Conservation (phyloP, 1,140 invertebrate genomes). For the Procambarus clarkii region DNA sequence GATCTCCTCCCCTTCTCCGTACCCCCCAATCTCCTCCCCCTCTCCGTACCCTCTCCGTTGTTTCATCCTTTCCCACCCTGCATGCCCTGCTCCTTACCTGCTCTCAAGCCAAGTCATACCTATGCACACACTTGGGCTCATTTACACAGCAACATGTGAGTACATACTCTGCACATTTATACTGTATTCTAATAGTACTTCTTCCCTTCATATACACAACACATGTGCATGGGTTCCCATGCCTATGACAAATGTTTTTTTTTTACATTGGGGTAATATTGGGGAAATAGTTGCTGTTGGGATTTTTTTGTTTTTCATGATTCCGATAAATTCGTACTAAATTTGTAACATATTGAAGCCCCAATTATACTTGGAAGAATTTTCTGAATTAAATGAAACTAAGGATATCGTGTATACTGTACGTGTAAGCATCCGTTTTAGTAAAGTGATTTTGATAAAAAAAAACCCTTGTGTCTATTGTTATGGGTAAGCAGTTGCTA, state of each 20-base stretch:
- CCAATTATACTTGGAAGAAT: neutral
- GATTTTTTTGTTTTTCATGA: neutral
- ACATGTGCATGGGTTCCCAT: neutral
- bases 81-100: no score
- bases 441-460: neutral
- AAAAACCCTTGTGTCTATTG: neutral
- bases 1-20: no score
- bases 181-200: no score
- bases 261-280: neutral
- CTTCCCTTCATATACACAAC: no score
- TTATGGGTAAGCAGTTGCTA: constrained; percentile 20
- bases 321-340: neutral
- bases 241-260: neutral
- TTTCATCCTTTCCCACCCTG: no score
- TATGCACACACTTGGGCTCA: no score
- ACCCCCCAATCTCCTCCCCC: no score
- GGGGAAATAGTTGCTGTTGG: neutral
- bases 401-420: neutral
- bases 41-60: no score
- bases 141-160: no score
- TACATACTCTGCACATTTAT: no score
- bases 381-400: neutral
- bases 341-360: neutral
- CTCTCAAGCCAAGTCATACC: no score
- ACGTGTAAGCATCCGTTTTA: neutral